These are phyloP conservation scores for Protomyctophum bolini DNA, from an alignment of 2,113 vertebrate genomes.

Conservation along the genomic window DNA sequence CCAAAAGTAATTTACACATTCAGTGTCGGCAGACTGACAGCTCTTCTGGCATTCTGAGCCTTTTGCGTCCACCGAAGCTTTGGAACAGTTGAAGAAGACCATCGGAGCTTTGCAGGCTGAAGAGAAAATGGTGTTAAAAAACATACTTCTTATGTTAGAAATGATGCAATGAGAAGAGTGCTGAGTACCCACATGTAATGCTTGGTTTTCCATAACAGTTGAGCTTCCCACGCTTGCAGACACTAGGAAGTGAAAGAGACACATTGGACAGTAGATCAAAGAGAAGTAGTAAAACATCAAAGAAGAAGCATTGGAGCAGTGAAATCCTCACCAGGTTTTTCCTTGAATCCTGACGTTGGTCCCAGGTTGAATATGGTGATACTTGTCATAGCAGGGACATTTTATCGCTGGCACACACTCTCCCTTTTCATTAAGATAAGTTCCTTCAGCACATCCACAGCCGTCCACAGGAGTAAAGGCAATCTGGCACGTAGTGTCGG, in stretches of 20 bases:
- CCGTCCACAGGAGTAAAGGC: conserved; percentile 85
- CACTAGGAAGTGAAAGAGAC: conserved; percentile 69
- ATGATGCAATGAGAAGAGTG: neutral
- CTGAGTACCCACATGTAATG: conserved; percentile 38
- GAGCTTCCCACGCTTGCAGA: conserved; percentile 72
- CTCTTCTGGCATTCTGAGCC: conserved; percentile 89
- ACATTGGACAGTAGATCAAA: conserved; percentile 14
- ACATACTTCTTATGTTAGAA: neutral
- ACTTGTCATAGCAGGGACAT: conserved; percentile 84
- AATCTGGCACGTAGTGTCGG: conserved; percentile 79
- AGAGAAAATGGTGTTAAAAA: conserved; percentile 29
- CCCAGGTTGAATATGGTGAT: conserved; percentile 62
- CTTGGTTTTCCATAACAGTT: conserved; percentile 20
- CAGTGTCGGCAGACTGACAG: conserved; percentile 85
- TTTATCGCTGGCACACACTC: conserved; percentile 79
- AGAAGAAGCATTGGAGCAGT: neutral
- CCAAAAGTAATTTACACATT: conserved; percentile 82
- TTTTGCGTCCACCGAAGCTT: conserved; percentile 44
- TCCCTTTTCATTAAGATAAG: conserved; percentile 81
- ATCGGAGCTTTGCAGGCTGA: conserved; percentile 86
- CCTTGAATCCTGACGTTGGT: conserved; percentile 69
- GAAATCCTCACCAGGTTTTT: conserved; percentile 80
- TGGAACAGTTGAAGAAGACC: conserved; percentile 85
- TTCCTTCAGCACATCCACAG: conserved; percentile 83
- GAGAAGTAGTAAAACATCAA: neutral